phyloP scores from a whole-genome alignment of 1,140 invertebrate genomes.

The Harlomillsia oculata region DNA sequence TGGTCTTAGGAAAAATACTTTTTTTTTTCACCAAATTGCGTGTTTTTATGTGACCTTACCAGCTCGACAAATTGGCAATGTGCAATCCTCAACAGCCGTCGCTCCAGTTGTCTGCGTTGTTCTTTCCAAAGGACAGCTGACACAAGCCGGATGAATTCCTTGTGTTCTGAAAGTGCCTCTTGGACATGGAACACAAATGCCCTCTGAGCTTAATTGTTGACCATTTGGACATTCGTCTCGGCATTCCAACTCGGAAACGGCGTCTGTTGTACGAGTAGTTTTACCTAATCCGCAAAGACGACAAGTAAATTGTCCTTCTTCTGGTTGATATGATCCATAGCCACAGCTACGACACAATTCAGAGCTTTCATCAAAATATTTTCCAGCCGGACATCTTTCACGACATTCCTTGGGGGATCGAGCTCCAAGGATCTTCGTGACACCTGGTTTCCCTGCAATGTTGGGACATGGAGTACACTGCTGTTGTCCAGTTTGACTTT shows the following conservation, averaged over 20 bases:
- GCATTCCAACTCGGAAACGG: conserved; percentile 72
- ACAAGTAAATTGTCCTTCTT: conserved; percentile 83
- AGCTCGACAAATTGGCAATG: conserved; percentile 71
- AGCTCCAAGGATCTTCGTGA: conserved; percentile 75
- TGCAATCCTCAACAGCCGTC: conserved; percentile 78
- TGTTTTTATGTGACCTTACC: conserved; percentile 43
- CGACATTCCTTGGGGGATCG: conserved; percentile 41
- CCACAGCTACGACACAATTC: conserved; percentile 82
- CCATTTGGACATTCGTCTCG: conserved; percentile 82
- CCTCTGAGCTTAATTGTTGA: conserved; percentile 75
- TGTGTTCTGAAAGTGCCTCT: conserved; percentile 79
- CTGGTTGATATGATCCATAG: conserved; percentile 85
- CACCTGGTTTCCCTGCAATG: conserved; percentile 76
- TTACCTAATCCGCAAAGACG: conserved; percentile 81
- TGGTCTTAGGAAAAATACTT: neutral
- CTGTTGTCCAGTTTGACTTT: conserved; percentile 82
- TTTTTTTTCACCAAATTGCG: neutral
- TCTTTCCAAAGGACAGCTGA: conserved; percentile 73
- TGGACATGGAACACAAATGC: conserved; percentile 84
- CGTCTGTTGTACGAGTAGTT: conserved; percentile 82
- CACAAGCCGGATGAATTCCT: conserved; percentile 77
- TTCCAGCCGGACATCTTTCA: conserved; percentile 79
- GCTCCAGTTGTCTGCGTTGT: conserved; percentile 78
- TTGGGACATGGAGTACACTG: conserved; percentile 75
- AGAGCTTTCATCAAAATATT: conserved; percentile 76